These are phyloP conservation scores for Cheilosia vulpina DNA, from an alignment of 2,888 invertebrate genomes.

Conservation along the genomic window DNA sequence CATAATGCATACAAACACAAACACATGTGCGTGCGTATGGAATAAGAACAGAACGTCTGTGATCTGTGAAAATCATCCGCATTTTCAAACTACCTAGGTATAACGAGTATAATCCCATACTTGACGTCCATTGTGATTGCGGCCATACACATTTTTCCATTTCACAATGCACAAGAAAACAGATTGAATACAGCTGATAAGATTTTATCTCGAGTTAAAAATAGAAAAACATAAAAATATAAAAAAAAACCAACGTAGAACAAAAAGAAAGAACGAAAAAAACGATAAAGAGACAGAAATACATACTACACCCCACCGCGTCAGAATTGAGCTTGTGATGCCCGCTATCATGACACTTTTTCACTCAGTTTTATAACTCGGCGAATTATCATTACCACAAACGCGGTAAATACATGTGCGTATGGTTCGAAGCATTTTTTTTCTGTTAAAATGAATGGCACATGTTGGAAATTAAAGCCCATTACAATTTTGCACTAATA, in stretches of 20 bases:
- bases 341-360: slow-evolving; percentile 47
- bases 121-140: not conserved
- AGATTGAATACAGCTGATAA: slow-evolving; percentile 67
- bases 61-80: too few relatives aligned
- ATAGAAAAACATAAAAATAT: slow-evolving; percentile 42
- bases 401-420: slow-evolving; percentile 58
- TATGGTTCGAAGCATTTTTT: slow-evolving; percentile 26
- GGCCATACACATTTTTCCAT: slow-evolving; percentile 24
- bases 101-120: too few relatives aligned
- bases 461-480: slow-evolving; percentile 28
- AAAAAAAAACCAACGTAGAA: not conserved
- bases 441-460: slow-evolving; percentile 37
- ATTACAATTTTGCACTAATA: not conserved
- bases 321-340: slow-evolving; percentile 42
- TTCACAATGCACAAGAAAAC: slow-evolving; percentile 39
- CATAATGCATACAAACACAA: too few relatives aligned
- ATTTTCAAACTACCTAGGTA: too few relatives aligned
- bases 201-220: slow-evolving; percentile 63
- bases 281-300: slow-evolving; percentile 31
- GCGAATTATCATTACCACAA: slow-evolving; percentile 64
- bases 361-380: slow-evolving; percentile 48
- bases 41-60: too few relatives aligned
- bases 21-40: too few relatives aligned
- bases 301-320: slow-evolving; percentile 31
- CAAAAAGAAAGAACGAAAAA: slow-evolving; percentile 6